A percentile compares a stretch with the other conserved stretches of the same genome.
phyloP scores from a whole-genome alignment of 2,888 invertebrate species.

The Agrotis segetum region DNA sequence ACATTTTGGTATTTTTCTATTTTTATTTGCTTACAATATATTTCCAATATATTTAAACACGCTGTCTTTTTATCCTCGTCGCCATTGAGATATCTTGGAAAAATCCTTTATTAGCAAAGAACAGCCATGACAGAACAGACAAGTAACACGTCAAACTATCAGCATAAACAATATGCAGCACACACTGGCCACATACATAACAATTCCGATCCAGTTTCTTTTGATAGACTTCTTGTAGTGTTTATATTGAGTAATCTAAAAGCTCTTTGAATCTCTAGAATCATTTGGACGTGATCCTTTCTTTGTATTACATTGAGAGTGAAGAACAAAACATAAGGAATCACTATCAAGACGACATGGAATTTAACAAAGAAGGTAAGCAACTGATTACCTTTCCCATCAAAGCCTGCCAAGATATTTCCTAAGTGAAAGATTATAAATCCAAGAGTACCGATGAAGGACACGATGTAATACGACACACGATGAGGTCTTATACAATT shows the following conservation, averaged over 20 bases:
- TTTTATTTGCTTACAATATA: no score
- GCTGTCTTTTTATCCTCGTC: no score
- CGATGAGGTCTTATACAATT: slow-evolving; percentile 1
- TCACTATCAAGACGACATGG: background rate
- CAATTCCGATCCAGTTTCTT: background rate
- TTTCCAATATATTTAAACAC: no score
- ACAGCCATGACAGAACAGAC: no score
- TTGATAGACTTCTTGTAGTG: no score
- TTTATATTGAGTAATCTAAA: background rate
- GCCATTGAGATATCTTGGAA: no score
- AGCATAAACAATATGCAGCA: no score
- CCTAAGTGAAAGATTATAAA: slow-evolving; percentile 1
- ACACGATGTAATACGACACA: slow-evolving; percentile 2
- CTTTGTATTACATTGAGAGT: slow-evolving; percentile 4
- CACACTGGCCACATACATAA: no score
- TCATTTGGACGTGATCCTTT: slow-evolving; percentile 11
- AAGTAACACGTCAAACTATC: no score
- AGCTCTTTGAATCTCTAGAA: slow-evolving; percentile 6
- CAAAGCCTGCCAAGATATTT: slow-evolving; percentile 2
- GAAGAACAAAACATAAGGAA: slow-evolving; percentile 6
- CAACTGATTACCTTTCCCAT: background rate
- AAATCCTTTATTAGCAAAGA: no score
- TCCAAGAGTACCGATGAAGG: slow-evolving; percentile 4
- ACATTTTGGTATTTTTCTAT: no score
- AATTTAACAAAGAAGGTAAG: background rate